Evolutionary conservation across 2,888 invertebrate species (phyloP).

Genomic region (Yponomeuta malinellus): DNA sequence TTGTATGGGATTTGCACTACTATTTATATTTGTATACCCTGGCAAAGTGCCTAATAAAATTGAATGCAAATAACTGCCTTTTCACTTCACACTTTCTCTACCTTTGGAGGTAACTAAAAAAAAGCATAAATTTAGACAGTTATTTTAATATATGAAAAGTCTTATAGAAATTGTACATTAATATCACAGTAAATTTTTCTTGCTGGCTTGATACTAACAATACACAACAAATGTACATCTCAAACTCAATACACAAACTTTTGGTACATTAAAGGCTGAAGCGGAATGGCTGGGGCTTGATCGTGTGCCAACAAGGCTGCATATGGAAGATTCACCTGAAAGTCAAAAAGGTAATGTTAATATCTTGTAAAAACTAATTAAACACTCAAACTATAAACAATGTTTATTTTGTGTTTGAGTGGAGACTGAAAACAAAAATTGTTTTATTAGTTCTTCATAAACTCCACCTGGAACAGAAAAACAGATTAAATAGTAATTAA

Average conservation of each 20-base stretch:
- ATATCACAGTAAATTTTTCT: conserved; percentile 34
- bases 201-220: conserved; percentile 20
- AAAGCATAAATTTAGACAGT: background rate
- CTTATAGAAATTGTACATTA: conserved; percentile 27
- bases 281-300: conserved; percentile 79
- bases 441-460: conserved; percentile 58
- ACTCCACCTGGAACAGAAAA: conserved; percentile 71
- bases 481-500: conserved; percentile 57
- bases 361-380: conserved; percentile 36
- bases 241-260: conserved; percentile 44
- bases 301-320: conserved; percentile 79
- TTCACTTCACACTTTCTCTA: conserved; percentile 33
- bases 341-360: conserved; percentile 69
- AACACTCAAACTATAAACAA: conserved; percentile 61
- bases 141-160: conserved; percentile 31
- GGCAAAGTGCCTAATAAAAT: conserved; percentile 30
- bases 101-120: background rate
- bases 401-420: conserved; percentile 46
- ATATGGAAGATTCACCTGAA: conserved; percentile 73
- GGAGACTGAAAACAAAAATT: conserved; percentile 50
- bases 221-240: conserved; percentile 33
- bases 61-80: conserved; percentile 37
- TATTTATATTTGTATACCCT: conserved; percentile 10
- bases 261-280: conserved; percentile 73
- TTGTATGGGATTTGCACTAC: background rate